Evolutionary conservation across 2,113 vertebrate species (phyloP).

Genomic region (Gallinago media): DNA sequence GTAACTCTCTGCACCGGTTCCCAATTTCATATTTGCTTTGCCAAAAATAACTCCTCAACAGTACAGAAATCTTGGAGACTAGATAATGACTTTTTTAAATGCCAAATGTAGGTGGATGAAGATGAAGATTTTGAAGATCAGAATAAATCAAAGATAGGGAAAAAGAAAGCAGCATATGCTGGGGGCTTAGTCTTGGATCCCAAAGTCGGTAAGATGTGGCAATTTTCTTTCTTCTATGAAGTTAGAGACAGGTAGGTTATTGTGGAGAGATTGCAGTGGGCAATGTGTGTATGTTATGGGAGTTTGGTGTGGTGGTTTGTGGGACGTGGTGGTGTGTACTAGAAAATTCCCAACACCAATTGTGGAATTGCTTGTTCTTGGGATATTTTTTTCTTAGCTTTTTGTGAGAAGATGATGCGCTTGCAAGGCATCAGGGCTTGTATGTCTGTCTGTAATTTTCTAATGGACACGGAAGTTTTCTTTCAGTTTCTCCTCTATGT

Average conservation of each 20-base stretch:
- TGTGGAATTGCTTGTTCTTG: background rate
- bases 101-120: conserved; percentile 80
- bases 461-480: conserved; percentile 64
- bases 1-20: background rate
- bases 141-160: conserved; percentile 85
- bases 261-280: background rate
- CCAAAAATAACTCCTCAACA: conserved; percentile 40
- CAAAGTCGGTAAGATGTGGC: conserved; percentile 90
- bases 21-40: background rate
- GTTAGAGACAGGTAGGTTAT: conserved; percentile 11
- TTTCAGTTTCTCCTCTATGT: conserved; percentile 70
- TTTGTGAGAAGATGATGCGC: background rate
- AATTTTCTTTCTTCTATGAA: conserved; percentile 26
- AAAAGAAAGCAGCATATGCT: conserved; percentile 94
- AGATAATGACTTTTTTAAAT: conserved; percentile 64
- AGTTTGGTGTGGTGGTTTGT: background rate
- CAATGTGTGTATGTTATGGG: background rate
- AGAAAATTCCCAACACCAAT: background rate
- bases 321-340: background rate
- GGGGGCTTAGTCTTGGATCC: conserved; percentile 98
- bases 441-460: background rate
- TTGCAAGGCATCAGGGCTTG: background rate
- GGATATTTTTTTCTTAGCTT: background rate
- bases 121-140: conserved; percentile 87
- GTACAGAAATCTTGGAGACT: background rate